Evolutionary conservation across 2,797 vertebrate species (phyloP), one percentile per base, ranked within the genome.

Genomic region (Paguma larvata): DNA sequence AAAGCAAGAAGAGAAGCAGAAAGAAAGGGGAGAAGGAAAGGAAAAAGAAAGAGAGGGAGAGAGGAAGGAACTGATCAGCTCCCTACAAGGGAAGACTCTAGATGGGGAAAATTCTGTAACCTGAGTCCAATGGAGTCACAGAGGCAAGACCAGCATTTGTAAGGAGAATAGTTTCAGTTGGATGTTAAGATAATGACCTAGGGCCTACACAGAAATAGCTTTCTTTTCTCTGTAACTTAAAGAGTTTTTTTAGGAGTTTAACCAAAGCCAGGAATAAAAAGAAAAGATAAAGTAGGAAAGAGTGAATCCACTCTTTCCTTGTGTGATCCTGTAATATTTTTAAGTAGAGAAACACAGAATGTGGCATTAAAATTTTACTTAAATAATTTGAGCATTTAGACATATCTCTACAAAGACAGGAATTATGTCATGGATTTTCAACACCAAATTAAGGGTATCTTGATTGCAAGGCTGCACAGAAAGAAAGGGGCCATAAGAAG

Each of bases 181-280:
- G 15, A 56, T 44, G 6, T 51, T 94, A 77, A 67, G 46, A 93
- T 44, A 65, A 59, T 34, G 53, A 65, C 53, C 44, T 21, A 73
- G 11, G 48, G 11, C 75, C 44, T 93, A 51, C 34, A 92, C 16
- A 96, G 78, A 91, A 97, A 92, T 46, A 23, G 34, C 34, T 88
- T 97, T 95, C 63, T 73, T 94, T 87, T 67, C 82, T 85, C 68
- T 85, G 46, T 70, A 93, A 91, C 44, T 32, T 46, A 30, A 65
- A 70, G 85, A 88, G 12, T 68, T 96, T 88, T 84, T 80, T 80
- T 32, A 84, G 95, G 70, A 34, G 2, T 27, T 90, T 89, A 86
- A 89, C 44, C 27, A 86, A 95, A 89, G 38, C 16, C 16, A 87
- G 77, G 73, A 93, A 73, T 6, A 85, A 70, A 90, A 63, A 44